Evolutionary conservation across 2,888 invertebrate species (phyloP), one percentile per base, ranked within the genome.

Genomic region (Epinotia nisella): DNA sequence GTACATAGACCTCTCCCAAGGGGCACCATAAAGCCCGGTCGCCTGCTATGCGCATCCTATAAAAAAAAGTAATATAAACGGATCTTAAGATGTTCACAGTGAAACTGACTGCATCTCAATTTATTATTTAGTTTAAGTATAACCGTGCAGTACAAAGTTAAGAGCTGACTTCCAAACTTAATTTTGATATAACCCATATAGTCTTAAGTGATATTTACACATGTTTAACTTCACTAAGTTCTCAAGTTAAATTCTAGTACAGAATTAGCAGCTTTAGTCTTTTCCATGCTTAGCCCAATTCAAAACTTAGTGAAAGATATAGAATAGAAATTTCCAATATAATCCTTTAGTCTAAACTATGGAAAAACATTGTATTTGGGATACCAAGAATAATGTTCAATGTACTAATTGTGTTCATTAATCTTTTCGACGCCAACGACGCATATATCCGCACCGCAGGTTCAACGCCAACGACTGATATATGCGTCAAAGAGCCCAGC

Each of bases 141-240:
- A 15, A 45, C 15, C 15, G 3, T 45, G 15, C 45, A 45, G 45
- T 45, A 45, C 45, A 45, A 45, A 45, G 15, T 41, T n/a, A 49
- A 24, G 29, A 55, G 29, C 56, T 58, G 29, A n/a, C 29, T 58
- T 58, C 55, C 55, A 55, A 55, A 13, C 11, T 21, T 29, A 15
- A 58, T 58, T 58, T 24, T 29, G 7, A 58, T 29, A 58, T 58
- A 21, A n/a, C n/a, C 19, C 19, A 19, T 49, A 49, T 53, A 53
- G 53, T 11, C 3, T 41, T 61, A 41, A 61, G 60, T 45, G 41
- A 21, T 41, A 61, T 61, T 61, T 61, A 61, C 21, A 19, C 15
- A 21, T 21, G 21, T 15, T 9, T 17, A n/a, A 53, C 17, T 10
- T 53, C 7, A 19, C 3, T 53, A 53, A 53, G 53, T 53, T 19